Percentiles rank a stretch among this genome's conserved stretches.
Evolutionary conservation across 2,113 vertebrate genomes (phyloP).

Genomic region (Strix uralensis): DNA sequence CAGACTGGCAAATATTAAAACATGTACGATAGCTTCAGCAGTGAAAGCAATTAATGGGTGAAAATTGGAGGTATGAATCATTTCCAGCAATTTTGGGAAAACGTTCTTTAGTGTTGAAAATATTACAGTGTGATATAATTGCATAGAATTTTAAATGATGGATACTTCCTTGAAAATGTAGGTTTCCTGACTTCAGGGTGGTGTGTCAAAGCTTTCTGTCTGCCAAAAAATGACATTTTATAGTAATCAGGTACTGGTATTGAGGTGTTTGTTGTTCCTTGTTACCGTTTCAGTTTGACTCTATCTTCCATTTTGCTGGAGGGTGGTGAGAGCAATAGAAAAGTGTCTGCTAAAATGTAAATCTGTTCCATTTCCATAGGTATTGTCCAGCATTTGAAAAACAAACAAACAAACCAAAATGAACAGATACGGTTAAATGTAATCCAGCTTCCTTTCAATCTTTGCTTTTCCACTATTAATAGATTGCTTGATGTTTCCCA

Average conservation of each 20-base stretch:
- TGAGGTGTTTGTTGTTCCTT: background rate
- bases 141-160: background rate
- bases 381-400: background rate
- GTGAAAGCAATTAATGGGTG: conserved; percentile 32
- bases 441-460: background rate
- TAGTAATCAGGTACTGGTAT: background rate
- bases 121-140: conserved; percentile 12
- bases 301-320: background rate
- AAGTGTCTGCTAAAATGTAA: background rate
- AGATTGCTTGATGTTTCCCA: background rate
- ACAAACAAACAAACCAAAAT: background rate
- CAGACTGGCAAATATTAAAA: background rate
- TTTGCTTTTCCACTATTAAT: background rate
- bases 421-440: background rate
- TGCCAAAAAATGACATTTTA: background rate
- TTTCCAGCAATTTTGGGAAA: conserved; percentile 26
- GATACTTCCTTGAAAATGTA: background rate
- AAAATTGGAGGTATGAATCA: background rate
- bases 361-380: background rate
- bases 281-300: background rate
- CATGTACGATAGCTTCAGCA: background rate
- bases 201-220: background rate
- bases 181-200: conserved; percentile 1
- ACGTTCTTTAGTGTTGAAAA: background rate
- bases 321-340: background rate